Percentiles rank a stretch among this genome's conserved stretches.
These are phyloP conservation scores for Plagiodera versicolora DNA, from an alignment of 2,888 invertebrate genomes.

Conservation along the genomic window DNA sequence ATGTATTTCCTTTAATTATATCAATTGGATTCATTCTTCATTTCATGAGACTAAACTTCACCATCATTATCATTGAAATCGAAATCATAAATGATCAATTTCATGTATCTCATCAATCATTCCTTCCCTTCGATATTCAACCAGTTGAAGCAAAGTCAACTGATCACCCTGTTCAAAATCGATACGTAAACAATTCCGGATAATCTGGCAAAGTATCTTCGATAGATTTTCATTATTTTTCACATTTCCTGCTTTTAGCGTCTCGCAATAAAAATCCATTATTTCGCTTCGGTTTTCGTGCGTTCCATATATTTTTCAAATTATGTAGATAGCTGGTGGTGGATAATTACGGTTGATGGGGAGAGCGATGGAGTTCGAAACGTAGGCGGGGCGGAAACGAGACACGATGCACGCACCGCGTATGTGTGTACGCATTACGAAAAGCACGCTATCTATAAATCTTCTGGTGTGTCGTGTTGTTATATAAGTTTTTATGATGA, in stretches of 20 bases:
- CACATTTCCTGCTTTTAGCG: constrained; percentile 12
- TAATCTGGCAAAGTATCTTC: constrained; percentile 8
- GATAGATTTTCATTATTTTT: constrained; percentile 15
- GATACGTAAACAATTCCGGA: background rate
- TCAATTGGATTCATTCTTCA: too few relatives aligned
- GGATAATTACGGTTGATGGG: constrained; percentile 11
- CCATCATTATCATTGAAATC: too few relatives aligned
- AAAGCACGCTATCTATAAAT: background rate
- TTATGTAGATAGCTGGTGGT: constrained; percentile 11
- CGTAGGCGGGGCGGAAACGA: background rate
- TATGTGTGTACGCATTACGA: background rate
- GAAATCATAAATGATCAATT: too few relatives aligned
- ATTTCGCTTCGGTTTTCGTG: constrained; percentile 8
- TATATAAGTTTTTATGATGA: background rate
- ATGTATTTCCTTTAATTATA: too few relatives aligned
- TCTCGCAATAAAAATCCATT: constrained; percentile 15
- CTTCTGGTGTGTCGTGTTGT: background rate
- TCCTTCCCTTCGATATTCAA: too few relatives aligned
- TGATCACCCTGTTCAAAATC: background rate
- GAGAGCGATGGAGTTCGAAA: background rate
- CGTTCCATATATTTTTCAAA: constrained; percentile 10
- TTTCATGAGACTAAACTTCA: too few relatives aligned
- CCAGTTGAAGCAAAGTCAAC: too few relatives aligned
- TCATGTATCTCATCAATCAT: too few relatives aligned
- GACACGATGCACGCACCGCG: background rate